These are phyloP conservation scores for Drosophila recens DNA, from an alignment of 2,888 invertebrate species.

Conservation along the genomic window DNA sequence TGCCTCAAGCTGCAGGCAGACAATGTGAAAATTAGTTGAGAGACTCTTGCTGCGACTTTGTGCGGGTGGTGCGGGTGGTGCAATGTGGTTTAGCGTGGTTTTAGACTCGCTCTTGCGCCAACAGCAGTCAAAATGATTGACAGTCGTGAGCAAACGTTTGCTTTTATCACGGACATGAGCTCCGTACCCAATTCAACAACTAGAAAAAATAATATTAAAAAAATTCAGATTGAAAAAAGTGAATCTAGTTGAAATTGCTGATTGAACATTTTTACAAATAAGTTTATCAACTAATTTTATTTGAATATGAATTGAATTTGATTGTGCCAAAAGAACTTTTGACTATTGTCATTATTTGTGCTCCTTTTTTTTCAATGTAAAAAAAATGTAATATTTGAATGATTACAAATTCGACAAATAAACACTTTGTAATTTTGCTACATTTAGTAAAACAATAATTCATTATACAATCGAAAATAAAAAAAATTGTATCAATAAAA, in stretches of 20 bases:
- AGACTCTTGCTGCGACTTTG: constrained; percentile 27
- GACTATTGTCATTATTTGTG: background rate
- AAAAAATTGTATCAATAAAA: too few relatives aligned
- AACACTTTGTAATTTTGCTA: too few relatives aligned
- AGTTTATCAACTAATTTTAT: background rate
- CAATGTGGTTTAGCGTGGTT: constrained; percentile 24
- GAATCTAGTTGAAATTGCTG: background rate
- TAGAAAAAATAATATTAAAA: background rate
- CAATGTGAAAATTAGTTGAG: constrained; percentile 69
- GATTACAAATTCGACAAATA: too few relatives aligned
- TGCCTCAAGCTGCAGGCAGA: constrained; percentile 60
- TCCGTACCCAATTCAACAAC: constrained; percentile 23
- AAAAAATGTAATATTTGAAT: too few relatives aligned
- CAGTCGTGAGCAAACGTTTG: constrained; percentile 24
- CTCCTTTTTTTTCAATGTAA: too few relatives aligned
- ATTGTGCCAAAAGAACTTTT: background rate
- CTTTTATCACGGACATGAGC: constrained; percentile 7
- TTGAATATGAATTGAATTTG: background rate
- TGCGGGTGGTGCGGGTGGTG: constrained; percentile 20
- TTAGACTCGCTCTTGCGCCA: constrained; percentile 1
- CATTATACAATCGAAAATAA: too few relatives aligned
- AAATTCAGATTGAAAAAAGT: background rate
- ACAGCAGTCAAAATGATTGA: constrained; percentile 59
- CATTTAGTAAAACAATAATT: too few relatives aligned
- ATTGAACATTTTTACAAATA: background rate